Evolutionary conservation across 2,113 vertebrate species (phyloP), one percentile per base, ranked within the genome.

Genomic region (Puffinus mauretanicus): DNA sequence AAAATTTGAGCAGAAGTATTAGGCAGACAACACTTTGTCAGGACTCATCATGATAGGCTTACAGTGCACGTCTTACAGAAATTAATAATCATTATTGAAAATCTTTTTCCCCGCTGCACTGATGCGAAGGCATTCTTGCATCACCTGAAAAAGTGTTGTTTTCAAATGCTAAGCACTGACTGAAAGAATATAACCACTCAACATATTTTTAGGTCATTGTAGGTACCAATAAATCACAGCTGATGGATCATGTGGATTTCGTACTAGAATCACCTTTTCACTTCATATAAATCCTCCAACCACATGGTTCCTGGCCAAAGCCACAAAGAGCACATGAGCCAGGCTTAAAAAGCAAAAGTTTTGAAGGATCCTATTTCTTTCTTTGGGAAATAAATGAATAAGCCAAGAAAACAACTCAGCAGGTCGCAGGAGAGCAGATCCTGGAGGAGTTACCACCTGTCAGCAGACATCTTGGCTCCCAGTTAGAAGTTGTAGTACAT

Each of bases 371-470:
- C 13, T 52, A 10, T 88, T 96, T 93, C 81, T 92, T 93, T 83
- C 82, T 93, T 81, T 44, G 57, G 80, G 55, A 72, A 81, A 76
- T 76, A 92, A 67, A 87, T 83, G 60, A 88, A 75, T 83, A 88
- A 89, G 61, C 73, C 81, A 92, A 94, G 92, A 94, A 94, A 86
- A 94, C 62, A 91, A 91, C 52, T 91, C 73, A 80, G 66, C 62
- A 75, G 60, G 72, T 90, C 1, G 0, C 79, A 78, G 42, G 34
- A 87, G 78, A 93, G 44, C 70, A 90, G 29, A 86, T 86, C 66
- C 79, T 94, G 76, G 32, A 95, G 81, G 65, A 89, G 44, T 75
- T 94, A 60, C 55, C 73, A 92, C 90, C 86, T 95, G 80, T 82
- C 82, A 79, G 72, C 65, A 93, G 69, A 61, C 27, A 8, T 65